Evolutionary conservation across 2,113 vertebrate species (phyloP).

Genomic region (Melozone crissalis): DNA sequence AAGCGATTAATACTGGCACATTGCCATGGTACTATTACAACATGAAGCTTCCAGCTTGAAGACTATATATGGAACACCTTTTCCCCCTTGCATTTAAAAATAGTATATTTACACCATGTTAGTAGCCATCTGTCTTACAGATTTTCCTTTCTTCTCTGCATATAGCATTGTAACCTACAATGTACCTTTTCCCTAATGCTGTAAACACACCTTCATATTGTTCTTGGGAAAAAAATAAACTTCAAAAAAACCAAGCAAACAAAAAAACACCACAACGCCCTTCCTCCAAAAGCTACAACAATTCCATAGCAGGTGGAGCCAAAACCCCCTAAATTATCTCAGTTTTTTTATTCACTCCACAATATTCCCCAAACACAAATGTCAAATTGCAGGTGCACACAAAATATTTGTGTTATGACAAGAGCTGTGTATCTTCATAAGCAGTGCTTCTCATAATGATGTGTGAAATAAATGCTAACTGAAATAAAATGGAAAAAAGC

Average conservation of each 20-base stretch:
- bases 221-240: background rate
- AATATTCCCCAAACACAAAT: constrained; percentile 71
- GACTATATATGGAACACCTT: constrained; percentile 18
- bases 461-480: constrained; percentile 77
- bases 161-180: constrained; percentile 44
- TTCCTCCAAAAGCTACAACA: constrained; percentile 53
- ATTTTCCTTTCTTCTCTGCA: constrained; percentile 23
- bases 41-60: background rate
- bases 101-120: background rate
- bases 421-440: constrained; percentile 64
- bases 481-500: constrained; percentile 63
- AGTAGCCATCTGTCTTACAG: constrained; percentile 58
- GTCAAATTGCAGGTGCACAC: constrained; percentile 71
- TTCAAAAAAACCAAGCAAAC: background rate
- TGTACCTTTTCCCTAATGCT: constrained; percentile 52
- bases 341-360: constrained; percentile 58
- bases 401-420: constrained; percentile 72
- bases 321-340: constrained; percentile 49
- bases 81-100: constrained; percentile 26
- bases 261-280: background rate
- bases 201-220: constrained; percentile 65
- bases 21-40: background rate
- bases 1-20: constrained; percentile 1
- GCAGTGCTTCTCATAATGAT: constrained; percentile 68
- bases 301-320: constrained; percentile 55